A percentile compares a stretch with the other conserved stretches of the same genome.
Conservation (phyloP, 2,888 invertebrate genomes). For the Gastrophysa polygoni region DNA sequence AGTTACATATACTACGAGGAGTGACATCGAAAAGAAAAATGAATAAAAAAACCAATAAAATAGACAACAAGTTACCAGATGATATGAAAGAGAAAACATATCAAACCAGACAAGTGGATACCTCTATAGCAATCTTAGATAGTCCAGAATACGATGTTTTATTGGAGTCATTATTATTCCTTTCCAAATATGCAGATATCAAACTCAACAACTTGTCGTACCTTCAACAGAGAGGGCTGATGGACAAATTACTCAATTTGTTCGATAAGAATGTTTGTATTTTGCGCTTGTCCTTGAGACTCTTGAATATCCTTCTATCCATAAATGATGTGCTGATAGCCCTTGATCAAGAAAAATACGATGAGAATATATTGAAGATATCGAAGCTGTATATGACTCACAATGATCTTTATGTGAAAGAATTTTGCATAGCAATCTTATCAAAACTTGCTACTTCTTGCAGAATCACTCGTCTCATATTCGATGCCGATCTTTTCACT, state of each 20-base stretch:
- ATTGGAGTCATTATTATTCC: conserved; percentile 46
- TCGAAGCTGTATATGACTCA: conserved; percentile 42
- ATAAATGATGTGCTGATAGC: conserved; percentile 42
- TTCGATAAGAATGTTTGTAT: conserved; percentile 47
- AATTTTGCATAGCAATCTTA: conserved; percentile 44
- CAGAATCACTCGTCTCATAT: conserved; percentile 42
- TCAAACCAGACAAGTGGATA: conserved; percentile 45
- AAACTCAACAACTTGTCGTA: conserved; percentile 42
- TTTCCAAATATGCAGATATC: conserved; percentile 48
- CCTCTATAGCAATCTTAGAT: conserved; percentile 47
- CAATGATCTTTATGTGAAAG: conserved; percentile 40
- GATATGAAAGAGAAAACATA: conserved; percentile 47
- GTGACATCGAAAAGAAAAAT: not conserved
- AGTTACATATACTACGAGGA: too few species aligned
- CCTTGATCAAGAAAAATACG: conserved; percentile 45
- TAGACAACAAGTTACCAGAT: conserved; percentile 29
- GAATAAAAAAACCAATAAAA: conserved; percentile 20
- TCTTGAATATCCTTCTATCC: conserved; percentile 42
- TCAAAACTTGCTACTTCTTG: conserved; percentile 39
- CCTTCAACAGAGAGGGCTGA: conserved; percentile 42
- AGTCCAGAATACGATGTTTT: conserved; percentile 46
- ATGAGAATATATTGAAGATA: conserved; percentile 43
- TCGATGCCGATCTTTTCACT: conserved; percentile 40
- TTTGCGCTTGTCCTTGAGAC: conserved; percentile 41
- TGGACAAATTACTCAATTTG: conserved; percentile 42